These are phyloP conservation scores for Centropus bengalensis DNA, from an alignment of 2,113 vertebrate species.

Conservation along the genomic window DNA sequence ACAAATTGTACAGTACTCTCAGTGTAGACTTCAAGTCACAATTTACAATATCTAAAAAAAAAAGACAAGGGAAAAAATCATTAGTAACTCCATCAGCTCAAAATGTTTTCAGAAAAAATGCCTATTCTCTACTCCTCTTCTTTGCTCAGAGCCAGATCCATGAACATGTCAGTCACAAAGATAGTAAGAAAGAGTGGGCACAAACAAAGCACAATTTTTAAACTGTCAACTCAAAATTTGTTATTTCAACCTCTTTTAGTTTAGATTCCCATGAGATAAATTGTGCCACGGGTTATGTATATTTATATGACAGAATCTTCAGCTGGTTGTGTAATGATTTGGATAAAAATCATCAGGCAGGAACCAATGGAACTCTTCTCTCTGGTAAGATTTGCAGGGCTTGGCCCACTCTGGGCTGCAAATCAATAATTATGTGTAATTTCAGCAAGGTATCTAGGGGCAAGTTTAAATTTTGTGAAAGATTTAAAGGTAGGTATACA, in stretches of 20 bases:
- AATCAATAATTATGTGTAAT: neutral
- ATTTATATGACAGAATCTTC: neutral
- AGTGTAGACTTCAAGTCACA: conserved; percentile 97
- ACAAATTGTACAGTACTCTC: conserved; percentile 96
- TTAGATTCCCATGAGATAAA: neutral
- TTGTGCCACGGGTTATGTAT: neutral
- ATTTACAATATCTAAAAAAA: conserved; percentile 92
- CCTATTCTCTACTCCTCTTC: neutral
- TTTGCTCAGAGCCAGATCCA: neutral
- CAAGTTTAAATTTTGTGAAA: neutral
- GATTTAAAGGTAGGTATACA: neutral
- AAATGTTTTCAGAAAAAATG: neutral
- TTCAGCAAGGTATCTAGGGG: neutral
- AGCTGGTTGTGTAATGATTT: neutral
- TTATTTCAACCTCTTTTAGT: neutral
- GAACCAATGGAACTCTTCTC: neutral
- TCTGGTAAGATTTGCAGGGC: neutral
- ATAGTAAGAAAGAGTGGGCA: neutral
- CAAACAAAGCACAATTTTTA: neutral
- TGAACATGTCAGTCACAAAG: neutral
- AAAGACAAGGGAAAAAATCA: neutral
- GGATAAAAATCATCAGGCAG: neutral
- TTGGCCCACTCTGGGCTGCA: neutral
- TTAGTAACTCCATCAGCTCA: neutral
- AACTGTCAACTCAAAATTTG: neutral